Conservation (phyloP, 2,797 vertebrate genomes). For the Hapalemur alaotrensis region DNA sequence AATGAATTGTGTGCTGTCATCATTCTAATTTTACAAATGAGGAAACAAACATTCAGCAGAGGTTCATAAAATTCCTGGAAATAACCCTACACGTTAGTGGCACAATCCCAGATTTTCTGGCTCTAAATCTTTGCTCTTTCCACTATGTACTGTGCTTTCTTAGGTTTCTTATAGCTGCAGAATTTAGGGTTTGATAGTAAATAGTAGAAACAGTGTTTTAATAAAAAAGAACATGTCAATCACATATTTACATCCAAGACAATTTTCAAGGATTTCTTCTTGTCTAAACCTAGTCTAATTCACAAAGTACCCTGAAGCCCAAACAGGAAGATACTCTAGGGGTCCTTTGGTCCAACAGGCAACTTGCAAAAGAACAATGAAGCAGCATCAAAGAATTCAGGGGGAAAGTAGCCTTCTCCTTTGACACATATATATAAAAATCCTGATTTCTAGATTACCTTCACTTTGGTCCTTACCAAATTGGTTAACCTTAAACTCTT, state of each 20-base stretch:
- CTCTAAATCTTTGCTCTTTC: slow-evolving; percentile 12
- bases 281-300: slow-evolving; percentile 10
- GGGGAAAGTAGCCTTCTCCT: not conserved
- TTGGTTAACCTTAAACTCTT: not conserved
- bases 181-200: slow-evolving; percentile 34
- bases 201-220: not conserved
- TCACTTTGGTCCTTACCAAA: slow-evolving; percentile 21
- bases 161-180: not conserved
- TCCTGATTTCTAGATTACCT: slow-evolving; percentile 3
- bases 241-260: not conserved
- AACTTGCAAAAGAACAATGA: not conserved
- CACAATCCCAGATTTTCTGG: not conserved
- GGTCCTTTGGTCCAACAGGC: not conserved
- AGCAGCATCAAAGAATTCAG: not conserved
- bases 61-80: slow-evolving; percentile 13
- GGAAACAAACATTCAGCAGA: not conserved
- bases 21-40: slow-evolving; percentile 21
- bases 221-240: slow-evolving; percentile 1
- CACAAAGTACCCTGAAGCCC: not conserved
- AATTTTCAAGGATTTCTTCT: not conserved
- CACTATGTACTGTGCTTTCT: not conserved
- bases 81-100: not conserved
- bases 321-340: not conserved
- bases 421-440: not conserved
- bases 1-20: not conserved